phyloP scores from a whole-genome alignment of 2,113 vertebrate genomes.

The Ailurus styani region DNA sequence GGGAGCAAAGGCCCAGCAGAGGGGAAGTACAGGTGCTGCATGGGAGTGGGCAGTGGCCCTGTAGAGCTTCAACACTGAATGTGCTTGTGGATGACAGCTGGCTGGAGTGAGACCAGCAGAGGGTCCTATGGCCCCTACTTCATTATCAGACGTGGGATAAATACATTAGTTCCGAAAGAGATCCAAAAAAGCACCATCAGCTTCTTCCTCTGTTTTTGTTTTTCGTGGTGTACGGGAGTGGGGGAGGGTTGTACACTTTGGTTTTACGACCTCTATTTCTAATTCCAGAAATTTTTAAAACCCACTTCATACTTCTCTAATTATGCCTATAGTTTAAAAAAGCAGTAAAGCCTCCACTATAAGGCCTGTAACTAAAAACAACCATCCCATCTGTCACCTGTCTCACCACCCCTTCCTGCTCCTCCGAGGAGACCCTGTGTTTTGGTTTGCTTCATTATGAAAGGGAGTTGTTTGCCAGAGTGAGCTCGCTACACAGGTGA shows the following conservation, averaged over 20 bases:
- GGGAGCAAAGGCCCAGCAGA: background rate
- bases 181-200: background rate
- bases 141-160: background rate
- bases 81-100: rapidly evolving
- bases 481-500: background rate
- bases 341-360: background rate
- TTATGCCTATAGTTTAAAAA: background rate
- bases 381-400: rapidly evolving
- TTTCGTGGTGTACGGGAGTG: background rate
- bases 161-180: background rate
- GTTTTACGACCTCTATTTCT: background rate
- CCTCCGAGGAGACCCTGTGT: background rate
- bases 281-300: background rate
- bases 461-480: background rate
- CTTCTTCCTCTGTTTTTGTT: background rate
- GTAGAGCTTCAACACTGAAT: background rate
- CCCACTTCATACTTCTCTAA: background rate
- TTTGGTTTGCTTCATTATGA: background rate
- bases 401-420: background rate
- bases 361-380: background rate
- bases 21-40: background rate
- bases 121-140: background rate
- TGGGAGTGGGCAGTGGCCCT: background rate
- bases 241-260: background rate
- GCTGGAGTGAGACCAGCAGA: background rate